Evolutionary conservation across 2,113 vertebrate species (phyloP), one percentile per base, ranked within the genome.

Genomic region (Azemiops feae): DNA sequence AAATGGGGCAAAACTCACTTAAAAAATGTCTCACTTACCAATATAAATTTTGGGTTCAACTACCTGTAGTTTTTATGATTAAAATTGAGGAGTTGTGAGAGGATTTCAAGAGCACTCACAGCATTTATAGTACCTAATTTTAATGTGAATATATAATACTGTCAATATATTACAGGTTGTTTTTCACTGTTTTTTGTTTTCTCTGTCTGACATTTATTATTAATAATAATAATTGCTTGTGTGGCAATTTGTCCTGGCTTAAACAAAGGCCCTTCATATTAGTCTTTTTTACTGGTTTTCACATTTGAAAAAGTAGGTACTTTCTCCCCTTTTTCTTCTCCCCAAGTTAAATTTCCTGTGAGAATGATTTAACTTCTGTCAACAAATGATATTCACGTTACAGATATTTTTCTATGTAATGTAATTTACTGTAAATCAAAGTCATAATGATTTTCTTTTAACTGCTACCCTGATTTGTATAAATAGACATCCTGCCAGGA

Each of bases 381-480:
- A 90, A 20, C 92, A 18, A 87, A 45, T 74, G 47, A 85, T 50
- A 87, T 86, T 45, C 25, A 85, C 52, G 47, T 91, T 93, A 87
- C 57, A 54, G 43, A 69, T 52, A 30, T 47, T 43, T 88, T 69
- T 81, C 27, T 45, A 64, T 57, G 88, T 86, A 58, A 53, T 85
- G 39, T 81, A 81, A 81, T 43, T 81, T 92, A 54, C 25, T 88
- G 74, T 89, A 93, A 89, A 53, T 93, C 87, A 93, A 89, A 92
- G 64, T 30, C 27, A 86, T 85, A 92, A 91, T 91, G 55, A 91
- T 92, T 93, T 85, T 54, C 1, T 52, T 85, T 34, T 45, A 93
- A 91, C 27, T 74, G 18, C 39, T 55, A 11, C 27, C 60, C 87
- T 93, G 58, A 55, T 91, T 91, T 43, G 50, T 89, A 52, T n/a